These are phyloP conservation scores for Lapara coniferarum DNA, from an alignment of 2,888 invertebrate species.

Conservation along the genomic window DNA sequence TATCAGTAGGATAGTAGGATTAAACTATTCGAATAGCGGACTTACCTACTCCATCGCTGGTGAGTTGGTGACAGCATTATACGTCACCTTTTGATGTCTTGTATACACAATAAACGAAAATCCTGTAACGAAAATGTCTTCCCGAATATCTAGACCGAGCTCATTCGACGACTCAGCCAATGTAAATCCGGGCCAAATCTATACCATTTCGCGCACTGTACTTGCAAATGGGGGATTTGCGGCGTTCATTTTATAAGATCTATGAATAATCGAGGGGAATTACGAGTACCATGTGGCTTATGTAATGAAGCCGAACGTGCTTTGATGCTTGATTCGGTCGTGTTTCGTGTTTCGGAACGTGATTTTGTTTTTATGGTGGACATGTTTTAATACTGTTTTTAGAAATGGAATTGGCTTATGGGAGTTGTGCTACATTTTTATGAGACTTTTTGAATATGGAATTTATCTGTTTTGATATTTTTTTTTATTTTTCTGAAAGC, in stretches of 20 bases:
- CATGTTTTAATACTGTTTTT: too few relatives aligned
- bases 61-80: too few relatives aligned
- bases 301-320: conserved; percentile 7
- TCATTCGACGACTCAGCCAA: not conserved
- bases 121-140: not conserved
- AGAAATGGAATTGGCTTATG: too few relatives aligned
- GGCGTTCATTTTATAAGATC: conserved; percentile 30
- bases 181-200: not conserved
- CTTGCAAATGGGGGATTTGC: conserved; percentile 23
- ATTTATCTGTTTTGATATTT: too few relatives aligned
- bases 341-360: not conserved
- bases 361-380: not conserved
- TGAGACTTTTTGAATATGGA: too few relatives aligned
- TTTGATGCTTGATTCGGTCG: not conserved
- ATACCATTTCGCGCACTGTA: not conserved
- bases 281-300: conserved; percentile 17
- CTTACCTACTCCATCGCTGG: too few relatives aligned
- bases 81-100: too few relatives aligned
- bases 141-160: not conserved
- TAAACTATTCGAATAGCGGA: too few relatives aligned
- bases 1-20: too few relatives aligned
- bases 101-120: too few relatives aligned
- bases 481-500: too few relatives aligned
- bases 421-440: too few relatives aligned
- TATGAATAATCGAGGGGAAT: conserved; percentile 31